These are phyloP conservation scores for Apeira syringaria DNA, from an alignment of 2,888 invertebrate genomes.

Conservation along the genomic window DNA sequence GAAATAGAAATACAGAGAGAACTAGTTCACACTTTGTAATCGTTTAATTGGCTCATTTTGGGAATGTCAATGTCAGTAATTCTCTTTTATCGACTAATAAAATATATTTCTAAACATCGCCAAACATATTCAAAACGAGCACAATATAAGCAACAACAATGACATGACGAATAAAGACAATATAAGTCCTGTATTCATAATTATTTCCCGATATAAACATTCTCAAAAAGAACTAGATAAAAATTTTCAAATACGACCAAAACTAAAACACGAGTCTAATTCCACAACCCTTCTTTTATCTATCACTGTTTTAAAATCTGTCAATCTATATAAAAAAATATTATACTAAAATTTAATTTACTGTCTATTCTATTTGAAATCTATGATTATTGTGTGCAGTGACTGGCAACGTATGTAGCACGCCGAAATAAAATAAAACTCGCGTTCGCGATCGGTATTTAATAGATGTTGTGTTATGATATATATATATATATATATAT, in stretches of 20 bases:
- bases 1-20: slow-evolving; percentile 16
- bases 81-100: not conserved
- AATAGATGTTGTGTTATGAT: too few species aligned
- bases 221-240: slow-evolving; percentile 25
- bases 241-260: slow-evolving; percentile 6
- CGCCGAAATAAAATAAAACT: not conserved
- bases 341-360: slow-evolving; percentile 10
- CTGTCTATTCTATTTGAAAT: slow-evolving; percentile 17
- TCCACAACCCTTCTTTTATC: slow-evolving; percentile 74
- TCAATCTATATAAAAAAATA: slow-evolving; percentile 22
- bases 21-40: slow-evolving; percentile 26
- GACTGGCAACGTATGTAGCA: slow-evolving; percentile 13
- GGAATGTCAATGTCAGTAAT: slow-evolving; percentile 35
- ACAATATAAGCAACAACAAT: not conserved
- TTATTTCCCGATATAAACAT: slow-evolving; percentile 15
- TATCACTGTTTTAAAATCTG: slow-evolving; percentile 19
- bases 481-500: too few species aligned
- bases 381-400: slow-evolving; percentile 9
- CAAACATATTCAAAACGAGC: not conserved
- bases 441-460: not conserved
- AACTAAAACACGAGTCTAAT: slow-evolving; percentile 56
- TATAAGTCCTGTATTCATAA: slow-evolving; percentile 21
- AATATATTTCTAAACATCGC: too few species aligned
- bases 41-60: slow-evolving; percentile 44
- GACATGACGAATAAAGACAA: slow-evolving; percentile 1